Conservation (phyloP, 2,797 vertebrate genomes). For the Emys orbicularis region DNA sequence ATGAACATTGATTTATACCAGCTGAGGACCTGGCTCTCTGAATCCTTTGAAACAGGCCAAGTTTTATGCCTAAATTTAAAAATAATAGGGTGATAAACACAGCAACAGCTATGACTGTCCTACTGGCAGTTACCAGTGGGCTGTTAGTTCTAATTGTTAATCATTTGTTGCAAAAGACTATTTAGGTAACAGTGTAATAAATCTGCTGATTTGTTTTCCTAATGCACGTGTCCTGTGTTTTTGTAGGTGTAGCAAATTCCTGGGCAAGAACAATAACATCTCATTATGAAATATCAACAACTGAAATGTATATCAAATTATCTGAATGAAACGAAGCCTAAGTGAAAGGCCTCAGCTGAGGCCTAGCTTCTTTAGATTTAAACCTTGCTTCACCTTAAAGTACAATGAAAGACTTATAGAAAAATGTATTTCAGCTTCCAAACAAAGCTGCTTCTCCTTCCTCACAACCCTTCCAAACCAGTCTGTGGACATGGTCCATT, state of each 20-base stretch:
- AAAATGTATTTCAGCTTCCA: background rate
- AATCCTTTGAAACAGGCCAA: background rate
- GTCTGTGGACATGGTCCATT: background rate
- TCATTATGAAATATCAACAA: slow-evolving; percentile 23
- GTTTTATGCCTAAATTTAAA: background rate
- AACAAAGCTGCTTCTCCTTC: background rate
- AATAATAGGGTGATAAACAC: background rate
- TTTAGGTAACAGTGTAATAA: slow-evolving; percentile 21
- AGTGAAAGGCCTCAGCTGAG: background rate
- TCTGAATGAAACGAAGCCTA: background rate
- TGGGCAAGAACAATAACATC: background rate
- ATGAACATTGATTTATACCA: background rate
- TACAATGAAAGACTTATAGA: background rate
- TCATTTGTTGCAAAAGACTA: background rate
- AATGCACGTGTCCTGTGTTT: background rate
- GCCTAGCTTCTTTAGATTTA: background rate
- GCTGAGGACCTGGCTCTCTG: background rate
- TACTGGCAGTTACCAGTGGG: background rate
- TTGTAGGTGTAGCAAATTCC: background rate
- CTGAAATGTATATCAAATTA: slow-evolving; percentile 10
- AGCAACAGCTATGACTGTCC: background rate
- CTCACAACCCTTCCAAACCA: background rate
- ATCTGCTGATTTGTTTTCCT: slow-evolving; percentile 10
- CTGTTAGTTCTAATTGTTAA: slow-evolving; percentile 31
- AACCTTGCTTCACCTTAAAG: background rate